These are phyloP conservation scores for Siphamia tubifer DNA, from an alignment of 2,113 vertebrate species.

Conservation along the genomic window DNA sequence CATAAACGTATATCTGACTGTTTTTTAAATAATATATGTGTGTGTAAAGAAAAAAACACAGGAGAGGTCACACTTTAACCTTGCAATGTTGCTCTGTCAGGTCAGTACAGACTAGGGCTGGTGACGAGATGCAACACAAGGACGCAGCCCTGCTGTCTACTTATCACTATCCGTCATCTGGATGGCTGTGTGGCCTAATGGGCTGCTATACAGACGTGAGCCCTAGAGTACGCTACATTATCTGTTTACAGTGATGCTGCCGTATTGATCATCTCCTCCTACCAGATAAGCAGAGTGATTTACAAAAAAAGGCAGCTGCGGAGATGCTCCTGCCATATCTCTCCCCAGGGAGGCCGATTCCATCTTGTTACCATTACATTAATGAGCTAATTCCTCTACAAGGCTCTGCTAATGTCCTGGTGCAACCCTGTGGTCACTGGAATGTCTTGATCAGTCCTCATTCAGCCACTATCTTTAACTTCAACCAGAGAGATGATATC, in stretches of 20 bases:
- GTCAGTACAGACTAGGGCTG: constrained; percentile 19
- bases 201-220: constrained; percentile 61
- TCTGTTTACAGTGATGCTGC: constrained; percentile 81
- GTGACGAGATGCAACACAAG: constrained; percentile 59
- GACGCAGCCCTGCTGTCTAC: constrained; percentile 46
- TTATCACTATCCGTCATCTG: constrained; percentile 77
- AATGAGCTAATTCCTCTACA: constrained; percentile 81
- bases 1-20: background rate
- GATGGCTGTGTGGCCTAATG: constrained; percentile 71
- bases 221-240: constrained; percentile 74
- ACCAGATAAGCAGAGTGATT: constrained; percentile 81
- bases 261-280: constrained; percentile 80
- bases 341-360: constrained; percentile 77
- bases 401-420: constrained; percentile 77
- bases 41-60: background rate
- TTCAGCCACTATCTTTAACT: constrained; percentile 46
- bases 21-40: background rate
- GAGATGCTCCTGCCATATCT: constrained; percentile 75
- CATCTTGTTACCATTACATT: constrained; percentile 84
- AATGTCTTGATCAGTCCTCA: constrained; percentile 57
- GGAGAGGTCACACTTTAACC: constrained; percentile 19
- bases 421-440: constrained; percentile 71
- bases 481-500: constrained; percentile 6
- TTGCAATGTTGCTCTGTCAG: constrained; percentile 12
- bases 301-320: constrained; percentile 77